These are phyloP conservation scores for Cistogaster globosa DNA, from an alignment of 2,888 invertebrate genomes.

Conservation along the genomic window DNA sequence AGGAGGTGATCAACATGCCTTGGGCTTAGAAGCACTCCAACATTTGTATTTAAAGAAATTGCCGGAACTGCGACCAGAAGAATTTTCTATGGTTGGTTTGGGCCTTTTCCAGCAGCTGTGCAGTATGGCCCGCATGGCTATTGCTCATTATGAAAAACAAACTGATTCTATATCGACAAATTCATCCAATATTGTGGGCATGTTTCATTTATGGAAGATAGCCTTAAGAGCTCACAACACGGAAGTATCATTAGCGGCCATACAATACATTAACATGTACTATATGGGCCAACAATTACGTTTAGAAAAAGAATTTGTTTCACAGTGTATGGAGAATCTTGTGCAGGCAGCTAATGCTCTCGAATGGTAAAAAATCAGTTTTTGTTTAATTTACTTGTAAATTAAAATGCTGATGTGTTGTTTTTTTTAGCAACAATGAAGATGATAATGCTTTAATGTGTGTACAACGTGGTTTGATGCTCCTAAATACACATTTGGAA, in stretches of 20 bases:
- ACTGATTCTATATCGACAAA: conserved; percentile 79
- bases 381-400: neutral
- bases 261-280: conserved; percentile 96
- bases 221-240: conserved; percentile 95
- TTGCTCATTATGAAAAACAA: conserved; percentile 86
- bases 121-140: conserved; percentile 91
- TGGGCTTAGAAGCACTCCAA: conserved; percentile 93
- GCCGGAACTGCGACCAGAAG: conserved; percentile 93
- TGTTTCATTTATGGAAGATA: conserved; percentile 97
- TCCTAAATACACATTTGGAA: conserved; percentile 96
- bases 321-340: conserved; percentile 96
- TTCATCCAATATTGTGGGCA: conserved; percentile 88
- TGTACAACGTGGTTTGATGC: conserved; percentile 93
- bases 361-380: conserved; percentile 77
- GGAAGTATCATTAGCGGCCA: conserved; percentile 97
- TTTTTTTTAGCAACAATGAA: conserved; percentile 77
- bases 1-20: conserved; percentile 95
- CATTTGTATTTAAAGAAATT: conserved; percentile 94
- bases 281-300: conserved; percentile 96
- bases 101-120: conserved; percentile 96
- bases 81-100: conserved; percentile 95
- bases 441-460: conserved; percentile 92
- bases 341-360: conserved; percentile 92
- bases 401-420: conserved; percentile 1
- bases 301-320: conserved; percentile 95